Conservation (phyloP, 2,888 invertebrate species). For the Unio pictorum region DNA sequence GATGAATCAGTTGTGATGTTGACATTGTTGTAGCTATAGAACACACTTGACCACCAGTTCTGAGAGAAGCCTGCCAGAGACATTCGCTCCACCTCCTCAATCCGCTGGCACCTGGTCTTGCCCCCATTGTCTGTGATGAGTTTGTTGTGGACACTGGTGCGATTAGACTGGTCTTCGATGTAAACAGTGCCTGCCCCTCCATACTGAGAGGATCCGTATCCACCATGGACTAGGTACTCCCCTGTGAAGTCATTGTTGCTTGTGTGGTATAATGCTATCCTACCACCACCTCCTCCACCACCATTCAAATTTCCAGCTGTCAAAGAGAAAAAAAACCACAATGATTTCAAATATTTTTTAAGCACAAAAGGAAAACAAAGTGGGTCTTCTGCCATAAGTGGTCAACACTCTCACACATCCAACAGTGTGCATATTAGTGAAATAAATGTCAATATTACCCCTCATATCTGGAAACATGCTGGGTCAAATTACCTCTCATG, state of each 20-base stretch:
- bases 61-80: constrained; percentile 20
- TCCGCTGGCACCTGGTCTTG: constrained; percentile 30
- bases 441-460: too few relatives aligned
- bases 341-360: too few relatives aligned
- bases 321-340: not conserved
- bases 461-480: too few relatives aligned
- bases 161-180: constrained; percentile 26
- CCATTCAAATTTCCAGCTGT: constrained; percentile 34
- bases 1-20: constrained; percentile 25
- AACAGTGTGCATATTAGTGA: too few relatives aligned
- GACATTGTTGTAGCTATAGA: constrained; percentile 34
- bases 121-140: constrained; percentile 44
- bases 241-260: constrained; percentile 49
- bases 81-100: constrained; percentile 40
- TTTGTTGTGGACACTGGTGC: constrained; percentile 5
- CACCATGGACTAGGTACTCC: constrained; percentile 44
- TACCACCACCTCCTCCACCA: constrained; percentile 56
- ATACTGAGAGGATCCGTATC: constrained; percentile 31
- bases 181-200: constrained; percentile 55
- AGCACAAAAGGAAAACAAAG: too few relatives aligned
- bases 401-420: too few relatives aligned
- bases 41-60: constrained; percentile 7
- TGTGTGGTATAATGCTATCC: constrained; percentile 53
- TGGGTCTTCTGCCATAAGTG: too few relatives aligned
- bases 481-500: too few relatives aligned